Evolutionary conservation across 2,797 vertebrate species (phyloP).

Genomic region (Sebastes aleutianus): DNA sequence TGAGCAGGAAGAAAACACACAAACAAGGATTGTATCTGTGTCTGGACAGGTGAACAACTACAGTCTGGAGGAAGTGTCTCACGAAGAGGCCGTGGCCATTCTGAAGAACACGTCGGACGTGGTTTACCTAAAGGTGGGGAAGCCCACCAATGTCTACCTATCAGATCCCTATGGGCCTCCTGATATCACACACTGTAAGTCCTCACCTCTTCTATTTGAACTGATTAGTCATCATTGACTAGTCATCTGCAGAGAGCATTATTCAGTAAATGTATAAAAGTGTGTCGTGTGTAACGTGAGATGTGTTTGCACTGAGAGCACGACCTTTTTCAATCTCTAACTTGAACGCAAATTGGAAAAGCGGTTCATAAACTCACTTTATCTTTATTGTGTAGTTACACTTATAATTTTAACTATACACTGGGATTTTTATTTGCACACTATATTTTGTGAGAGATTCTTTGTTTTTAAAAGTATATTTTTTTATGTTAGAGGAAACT

Average conservation of each 20-base stretch:
- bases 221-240: not conserved
- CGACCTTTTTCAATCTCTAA: not conserved
- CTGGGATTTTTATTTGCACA: accelerated
- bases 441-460: not conserved
- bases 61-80: slow-evolving; percentile 96
- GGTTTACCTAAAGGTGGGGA: slow-evolving; percentile 95
- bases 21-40: slow-evolving; percentile 10
- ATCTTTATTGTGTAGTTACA: not conserved
- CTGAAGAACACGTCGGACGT: slow-evolving; percentile 97
- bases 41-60: slow-evolving; percentile 92
- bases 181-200: slow-evolving; percentile 98
- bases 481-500: not conserved
- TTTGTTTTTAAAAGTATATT: not conserved
- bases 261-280: not conserved
- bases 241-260: not conserved
- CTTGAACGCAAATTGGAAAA: not conserved
- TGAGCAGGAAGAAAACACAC: slow-evolving; percentile 18
- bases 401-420: not conserved
- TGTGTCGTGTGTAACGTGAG: not conserved
- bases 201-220: not conserved
- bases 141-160: slow-evolving; percentile 95
- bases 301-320: not conserved
- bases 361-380: not conserved
- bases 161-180: slow-evolving; percentile 96
- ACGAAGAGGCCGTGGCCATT: slow-evolving; percentile 96